These are phyloP conservation scores for Cosmia pyralina DNA, from an alignment of 2,888 invertebrate species.

Conservation along the genomic window DNA sequence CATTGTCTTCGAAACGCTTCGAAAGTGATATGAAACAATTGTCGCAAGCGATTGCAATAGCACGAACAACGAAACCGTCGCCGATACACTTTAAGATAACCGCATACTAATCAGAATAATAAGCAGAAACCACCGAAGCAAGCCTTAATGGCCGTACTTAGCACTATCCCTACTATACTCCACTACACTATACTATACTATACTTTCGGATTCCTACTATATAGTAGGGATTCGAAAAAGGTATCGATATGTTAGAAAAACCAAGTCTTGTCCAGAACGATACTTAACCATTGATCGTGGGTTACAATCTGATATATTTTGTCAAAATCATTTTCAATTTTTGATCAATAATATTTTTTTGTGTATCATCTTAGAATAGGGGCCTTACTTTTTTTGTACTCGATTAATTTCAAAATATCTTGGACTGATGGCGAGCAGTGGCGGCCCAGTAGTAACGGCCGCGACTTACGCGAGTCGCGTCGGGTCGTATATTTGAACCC, in stretches of 20 bases:
- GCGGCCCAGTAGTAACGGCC: no score
- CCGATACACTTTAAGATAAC: slow-evolving; percentile 63
- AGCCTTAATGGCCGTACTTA: slow-evolving; percentile 45
- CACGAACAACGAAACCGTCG: slow-evolving; percentile 36
- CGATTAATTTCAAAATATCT: not conserved
- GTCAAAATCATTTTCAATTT: not conserved
- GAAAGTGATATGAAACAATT: slow-evolving; percentile 56
- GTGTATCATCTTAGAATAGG: not conserved
- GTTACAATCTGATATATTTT: not conserved
- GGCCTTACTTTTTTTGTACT: not conserved
- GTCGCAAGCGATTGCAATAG: slow-evolving; percentile 54
- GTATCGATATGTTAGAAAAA: not conserved
- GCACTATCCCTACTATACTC: no score
- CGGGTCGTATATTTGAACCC: no score
- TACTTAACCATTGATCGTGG: not conserved
- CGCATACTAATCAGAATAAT: slow-evolving; percentile 62
- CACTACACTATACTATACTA: no score
- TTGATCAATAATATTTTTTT: not conserved
- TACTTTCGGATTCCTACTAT: no score
- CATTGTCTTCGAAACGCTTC: slow-evolving; percentile 48
- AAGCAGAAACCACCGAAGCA: slow-evolving; percentile 40
- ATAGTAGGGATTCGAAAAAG: slow-evolving; percentile 17
- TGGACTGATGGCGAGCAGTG: not conserved
- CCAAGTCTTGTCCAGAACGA: not conserved
- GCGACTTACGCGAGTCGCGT: no score